These are phyloP conservation scores for Ceratotherium simum DNA, from an alignment of 2,113 vertebrate genomes.

Conservation along the genomic window DNA sequence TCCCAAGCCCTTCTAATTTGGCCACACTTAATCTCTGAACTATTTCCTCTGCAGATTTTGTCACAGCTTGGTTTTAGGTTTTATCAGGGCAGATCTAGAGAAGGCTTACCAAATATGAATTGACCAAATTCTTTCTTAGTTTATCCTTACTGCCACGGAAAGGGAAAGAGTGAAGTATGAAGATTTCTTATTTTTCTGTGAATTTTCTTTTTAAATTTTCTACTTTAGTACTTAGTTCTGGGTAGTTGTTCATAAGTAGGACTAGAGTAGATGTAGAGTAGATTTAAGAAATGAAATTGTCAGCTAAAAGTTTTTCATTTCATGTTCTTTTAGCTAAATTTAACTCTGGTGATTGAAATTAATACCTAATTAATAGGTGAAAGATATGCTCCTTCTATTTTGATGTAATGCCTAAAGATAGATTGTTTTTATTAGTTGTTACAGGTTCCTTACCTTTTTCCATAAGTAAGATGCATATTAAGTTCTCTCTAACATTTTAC, in stretches of 20 bases:
- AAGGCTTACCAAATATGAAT: background rate
- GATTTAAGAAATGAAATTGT: conserved; percentile 35
- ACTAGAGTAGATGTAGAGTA: background rate
- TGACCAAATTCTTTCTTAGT: conserved; percentile 37
- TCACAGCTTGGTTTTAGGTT: conserved; percentile 24
- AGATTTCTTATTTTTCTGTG: conserved; percentile 32
- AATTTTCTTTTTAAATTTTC: conserved; percentile 37
- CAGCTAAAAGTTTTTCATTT: background rate
- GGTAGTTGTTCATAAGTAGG: background rate
- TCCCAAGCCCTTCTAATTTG: background rate
- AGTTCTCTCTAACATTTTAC: conserved; percentile 26
- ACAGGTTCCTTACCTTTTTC: background rate
- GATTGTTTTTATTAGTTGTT: conserved; percentile 11
- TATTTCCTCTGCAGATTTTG: background rate
- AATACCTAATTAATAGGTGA: background rate
- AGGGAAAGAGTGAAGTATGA: background rate
- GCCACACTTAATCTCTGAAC: background rate
- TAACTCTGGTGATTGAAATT: conserved; percentile 20
- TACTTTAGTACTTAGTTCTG: conserved; percentile 26
- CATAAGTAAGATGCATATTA: background rate
- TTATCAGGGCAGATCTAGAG: background rate
- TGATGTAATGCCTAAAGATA: conserved; percentile 29
- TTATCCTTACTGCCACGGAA: background rate
- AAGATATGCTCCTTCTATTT: background rate
- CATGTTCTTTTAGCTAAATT: conserved; percentile 5